Conservation (phyloP, 2,888 invertebrate genomes). For the Rosalia funebris region DNA sequence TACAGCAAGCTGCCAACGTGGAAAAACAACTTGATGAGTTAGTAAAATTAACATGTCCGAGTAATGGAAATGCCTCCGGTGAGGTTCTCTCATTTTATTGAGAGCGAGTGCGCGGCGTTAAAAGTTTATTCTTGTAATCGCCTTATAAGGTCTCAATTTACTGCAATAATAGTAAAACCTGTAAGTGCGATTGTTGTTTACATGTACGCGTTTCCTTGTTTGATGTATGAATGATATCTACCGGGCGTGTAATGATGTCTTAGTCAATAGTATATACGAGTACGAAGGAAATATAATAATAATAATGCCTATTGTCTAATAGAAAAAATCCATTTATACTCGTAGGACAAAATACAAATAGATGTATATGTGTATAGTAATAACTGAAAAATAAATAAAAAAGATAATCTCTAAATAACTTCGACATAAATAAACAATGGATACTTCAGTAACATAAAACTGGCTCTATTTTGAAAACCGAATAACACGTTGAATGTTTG, state of each 20-base stretch:
- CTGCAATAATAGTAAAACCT: conserved; percentile 39
- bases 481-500: too few species aligned
- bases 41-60: conserved; percentile 25
- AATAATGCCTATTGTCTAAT: too few species aligned
- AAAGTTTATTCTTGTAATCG: conserved; percentile 42
- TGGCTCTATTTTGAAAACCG: too few species aligned
- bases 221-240: conserved; percentile 19
- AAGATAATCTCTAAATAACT: too few species aligned
- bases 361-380: too few species aligned
- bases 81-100: conserved; percentile 24
- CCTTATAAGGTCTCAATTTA: conserved; percentile 41
- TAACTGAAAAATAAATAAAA: too few species aligned
- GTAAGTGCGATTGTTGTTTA: conserved; percentile 36
- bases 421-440: too few species aligned
- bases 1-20: conserved; percentile 11
- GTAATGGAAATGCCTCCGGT: conserved; percentile 6
- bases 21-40: conserved; percentile 26
- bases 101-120: conserved; percentile 18
- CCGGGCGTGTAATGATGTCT: conserved; percentile 7
- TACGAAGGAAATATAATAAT: too few species aligned
- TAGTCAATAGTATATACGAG: too few species aligned
- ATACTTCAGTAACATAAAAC: too few species aligned
- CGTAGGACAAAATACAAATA: too few species aligned
- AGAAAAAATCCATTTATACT: too few species aligned
- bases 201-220: conserved; percentile 28